phyloP scores from a whole-genome alignment of 2,888 invertebrate species.

The Brenthis hecate region DNA sequence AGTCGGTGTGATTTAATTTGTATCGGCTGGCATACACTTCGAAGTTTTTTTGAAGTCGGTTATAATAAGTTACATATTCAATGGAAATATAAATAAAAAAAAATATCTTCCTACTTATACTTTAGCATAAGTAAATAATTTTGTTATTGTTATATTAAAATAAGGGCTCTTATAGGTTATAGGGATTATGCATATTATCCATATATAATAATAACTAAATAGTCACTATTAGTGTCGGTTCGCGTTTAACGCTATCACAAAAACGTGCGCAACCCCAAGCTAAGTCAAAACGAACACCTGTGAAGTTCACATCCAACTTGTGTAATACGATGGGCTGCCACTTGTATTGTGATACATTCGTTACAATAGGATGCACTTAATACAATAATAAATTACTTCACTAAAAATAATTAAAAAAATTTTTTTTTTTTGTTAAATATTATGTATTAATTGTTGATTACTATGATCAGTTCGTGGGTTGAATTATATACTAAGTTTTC shows the following conservation, averaged over 20 bases:
- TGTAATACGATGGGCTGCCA: slow-evolving; percentile 59
- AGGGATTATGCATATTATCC: slow-evolving; percentile 28
- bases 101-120: no score
- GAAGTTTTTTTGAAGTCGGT: no score
- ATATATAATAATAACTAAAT: slow-evolving; percentile 57
- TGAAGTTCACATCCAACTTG: slow-evolving; percentile 69
- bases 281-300: slow-evolving; percentile 68
- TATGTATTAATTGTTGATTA: no score
- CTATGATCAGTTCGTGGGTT: no score
- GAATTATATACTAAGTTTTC: no score
- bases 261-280: slow-evolving; percentile 65
- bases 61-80: no score
- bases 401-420: background rate
- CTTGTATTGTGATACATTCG: slow-evolving; percentile 47
- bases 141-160: background rate
- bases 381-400: slow-evolving; percentile 3
- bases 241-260: slow-evolving; percentile 70
- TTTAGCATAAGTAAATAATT: no score
- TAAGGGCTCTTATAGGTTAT: slow-evolving; percentile 21
- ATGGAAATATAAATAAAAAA: no score
- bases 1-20: no score
- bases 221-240: slow-evolving; percentile 73
- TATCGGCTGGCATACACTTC: no score
- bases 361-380: slow-evolving; percentile 41
- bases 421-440: no score